Base-by-base conservation (phyloP, 2,797 vertebrate species). In the Hyperoplus immaculatus region DNA sequence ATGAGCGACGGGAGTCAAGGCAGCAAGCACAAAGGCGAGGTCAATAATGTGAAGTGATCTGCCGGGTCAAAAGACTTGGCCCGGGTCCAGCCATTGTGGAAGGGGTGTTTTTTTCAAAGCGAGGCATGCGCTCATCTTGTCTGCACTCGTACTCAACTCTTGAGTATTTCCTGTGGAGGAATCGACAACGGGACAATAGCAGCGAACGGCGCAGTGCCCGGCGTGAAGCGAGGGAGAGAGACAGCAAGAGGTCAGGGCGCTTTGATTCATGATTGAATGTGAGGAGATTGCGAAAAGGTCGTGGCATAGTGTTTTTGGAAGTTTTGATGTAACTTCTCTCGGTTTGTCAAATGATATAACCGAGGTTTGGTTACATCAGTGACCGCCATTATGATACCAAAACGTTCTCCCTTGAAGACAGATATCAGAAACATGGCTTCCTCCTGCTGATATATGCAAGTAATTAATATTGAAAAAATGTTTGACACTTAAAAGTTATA, bases 141-240 rank as follows among this genome's bases (percentile, higher is more conserved):
- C 84, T 86, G 83, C 65, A 84, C 87, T 79, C 64, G 38, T 45
- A 74, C 89, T 91, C 73, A 80, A 82, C 83, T 87, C 78, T 57
- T 43, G 75, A 94, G 84, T 91, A 80, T 90, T 92, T 94, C 91
- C 93, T 81, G 76, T 0, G 15, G 60, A 89, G 90, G 88, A 94
- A 91, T 89, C 83, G n/a, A n/a, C n/a, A 86, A 91, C 91, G 83
- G 88, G 88, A 94, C 93, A 93, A 93, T 91, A 83, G 89, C 80
- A 82, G 83, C 80, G 13, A 87, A 87, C 43, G 74, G 75, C 53
- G 73, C 56, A 1, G 65, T 15, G 43, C 75, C 51, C 78, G 15
- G 53, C 54, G 21, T 45, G 69, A 77, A 55, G 54, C 29, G 29
- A 29, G 29, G 29, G 29, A 29, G 29, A 29, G 29, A 42, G 50